These are phyloP conservation scores for Oxycera nigricornis DNA, from an alignment of 2,888 invertebrate genomes.

Conservation along the genomic window DNA sequence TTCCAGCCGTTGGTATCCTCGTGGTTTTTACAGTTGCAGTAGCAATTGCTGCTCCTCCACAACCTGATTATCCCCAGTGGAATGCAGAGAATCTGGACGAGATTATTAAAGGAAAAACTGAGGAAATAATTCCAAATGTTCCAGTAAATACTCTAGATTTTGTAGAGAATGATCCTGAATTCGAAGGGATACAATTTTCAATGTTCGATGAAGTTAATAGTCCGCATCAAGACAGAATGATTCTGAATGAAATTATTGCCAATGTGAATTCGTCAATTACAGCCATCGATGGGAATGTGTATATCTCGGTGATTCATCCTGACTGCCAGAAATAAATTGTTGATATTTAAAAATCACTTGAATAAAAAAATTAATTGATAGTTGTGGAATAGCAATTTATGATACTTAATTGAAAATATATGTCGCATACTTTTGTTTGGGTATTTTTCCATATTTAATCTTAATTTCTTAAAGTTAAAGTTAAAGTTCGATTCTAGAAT, in stretches of 20 bases:
- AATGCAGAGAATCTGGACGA: background rate
- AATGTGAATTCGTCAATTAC: background rate
- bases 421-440: no score
- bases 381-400: no score
- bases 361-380: no score
- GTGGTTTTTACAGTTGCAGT: background rate
- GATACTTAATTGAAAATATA: no score
- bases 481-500: no score
- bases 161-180: conserved; percentile 1
- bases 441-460: no score
- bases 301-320: background rate
- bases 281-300: conserved; percentile 3
- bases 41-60: background rate
- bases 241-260: background rate
- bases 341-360: no score
- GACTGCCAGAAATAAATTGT: background rate
- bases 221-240: background rate
- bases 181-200: background rate
- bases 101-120: background rate
- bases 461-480: no score
- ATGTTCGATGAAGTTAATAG: background rate
- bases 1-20: background rate
- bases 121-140: background rate
- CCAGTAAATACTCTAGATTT: background rate
- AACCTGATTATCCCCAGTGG: background rate